Base-by-base conservation (phyloP, 2,797 vertebrate species). In the Clarias laeviceps region DNA sequence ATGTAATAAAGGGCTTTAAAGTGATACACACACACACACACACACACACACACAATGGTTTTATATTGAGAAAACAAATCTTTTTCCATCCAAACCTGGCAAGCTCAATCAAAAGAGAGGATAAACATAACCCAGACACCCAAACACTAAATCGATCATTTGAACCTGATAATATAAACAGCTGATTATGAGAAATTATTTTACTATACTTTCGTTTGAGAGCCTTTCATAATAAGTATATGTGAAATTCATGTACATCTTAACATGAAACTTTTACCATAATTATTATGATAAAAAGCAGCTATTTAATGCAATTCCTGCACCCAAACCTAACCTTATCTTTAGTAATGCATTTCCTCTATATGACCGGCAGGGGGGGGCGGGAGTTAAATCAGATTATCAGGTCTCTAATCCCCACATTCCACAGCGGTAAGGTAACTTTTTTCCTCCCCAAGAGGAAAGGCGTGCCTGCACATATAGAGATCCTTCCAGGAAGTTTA, bases 301-400 rank as follows among this genome's bases (percentile, higher is more conserved):
- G 34, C 22, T 64, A 45, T 37, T 61, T 65, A 80, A 64, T 45
- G 12, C 20, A 3, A 12, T 59, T 7, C 37, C 6, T 40, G 20
- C 76, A 37, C 20, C 76, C 24, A 59, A 59, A 32, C 54, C 74
- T 32, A 29, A 76, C 15, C 54, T 29, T 24, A 61, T 61, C 12
- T 14, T 56, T 2, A 40, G 5, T 5, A 11, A n/a, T 79, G 66
- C 65, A 74, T 32, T 87, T 85, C n/a, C 3, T 34, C 11, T 54
- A 20, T 8, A 64, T 70, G 45, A 62, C 77, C 95, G 95, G 90
- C 83, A 94, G 95, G 90, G 92, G 94, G 94, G n/a, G n/a, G n/a
- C n/a, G n/a, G 27, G 92, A 87, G 74, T 93, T 80, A 92, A 83
- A 86, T 85, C 89, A 66, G 62, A 34, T 82, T 86, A 92, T 90